Evolutionary conservation across 2,113 vertebrate species (phyloP).

Genomic region (Chamaea fasciata): DNA sequence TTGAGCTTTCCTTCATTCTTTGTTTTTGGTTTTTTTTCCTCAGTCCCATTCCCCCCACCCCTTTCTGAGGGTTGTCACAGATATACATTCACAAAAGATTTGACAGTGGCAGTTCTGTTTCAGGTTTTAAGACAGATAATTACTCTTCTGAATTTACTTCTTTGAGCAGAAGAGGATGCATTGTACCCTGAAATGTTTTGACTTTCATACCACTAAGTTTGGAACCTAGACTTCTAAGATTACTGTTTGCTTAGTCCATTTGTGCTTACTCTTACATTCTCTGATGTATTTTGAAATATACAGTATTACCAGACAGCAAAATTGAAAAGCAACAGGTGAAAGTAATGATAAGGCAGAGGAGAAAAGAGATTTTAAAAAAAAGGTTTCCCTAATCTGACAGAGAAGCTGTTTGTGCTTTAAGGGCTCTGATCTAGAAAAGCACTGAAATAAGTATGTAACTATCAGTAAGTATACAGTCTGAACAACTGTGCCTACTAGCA

Average conservation of each 20-base stretch:
- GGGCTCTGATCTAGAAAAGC: not conserved
- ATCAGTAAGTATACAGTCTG: not conserved
- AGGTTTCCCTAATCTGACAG: not conserved
- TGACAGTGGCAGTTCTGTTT: not conserved
- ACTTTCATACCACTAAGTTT: not conserved
- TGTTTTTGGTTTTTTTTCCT: not conserved
- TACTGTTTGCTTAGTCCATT: not conserved
- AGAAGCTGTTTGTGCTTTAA: not conserved
- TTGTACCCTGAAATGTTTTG: not conserved
- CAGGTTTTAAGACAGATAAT: not conserved
- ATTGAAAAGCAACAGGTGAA: not conserved
- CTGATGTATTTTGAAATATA: not conserved
- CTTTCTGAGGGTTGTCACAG: not conserved
- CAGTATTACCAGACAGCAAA: not conserved
- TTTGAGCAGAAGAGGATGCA: not conserved
- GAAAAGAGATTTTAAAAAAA: not conserved
- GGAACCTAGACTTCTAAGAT: not conserved
- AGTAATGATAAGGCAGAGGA: not conserved
- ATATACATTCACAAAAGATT: not conserved
- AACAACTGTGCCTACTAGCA: not conserved
- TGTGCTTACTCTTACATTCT: not conserved
- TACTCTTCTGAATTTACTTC: not conserved
- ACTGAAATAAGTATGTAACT: not conserved
- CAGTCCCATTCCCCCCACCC: not conserved
- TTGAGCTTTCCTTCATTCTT: not conserved